phyloP scores from a whole-genome alignment of 2,113 vertebrate species.

The Lepus americanus region DNA sequence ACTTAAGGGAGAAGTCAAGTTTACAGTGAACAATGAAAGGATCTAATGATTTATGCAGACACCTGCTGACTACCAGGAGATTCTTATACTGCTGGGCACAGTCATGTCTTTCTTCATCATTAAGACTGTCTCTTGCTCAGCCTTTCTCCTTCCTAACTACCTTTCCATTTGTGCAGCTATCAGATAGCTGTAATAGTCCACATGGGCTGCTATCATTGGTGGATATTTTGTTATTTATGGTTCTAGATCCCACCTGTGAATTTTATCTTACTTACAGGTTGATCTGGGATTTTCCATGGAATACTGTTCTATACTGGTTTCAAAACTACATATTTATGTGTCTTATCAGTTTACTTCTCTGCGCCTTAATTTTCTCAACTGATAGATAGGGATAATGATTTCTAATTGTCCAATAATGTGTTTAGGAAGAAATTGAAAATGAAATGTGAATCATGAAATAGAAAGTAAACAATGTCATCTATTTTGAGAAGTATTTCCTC shows the following conservation, averaged over 20 bases:
- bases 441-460: not conserved
- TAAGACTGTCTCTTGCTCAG: not conserved
- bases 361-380: not conserved
- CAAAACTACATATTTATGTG: not conserved
- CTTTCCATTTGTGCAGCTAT: not conserved
- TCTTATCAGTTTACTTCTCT: not conserved
- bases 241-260: not conserved
- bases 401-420: not conserved
- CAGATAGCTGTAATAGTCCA: not conserved
- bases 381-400: not conserved
- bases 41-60: not conserved
- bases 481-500: not conserved
- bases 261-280: not conserved
- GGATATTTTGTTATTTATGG: constrained; percentile 18
- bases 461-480: not conserved
- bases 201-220: not conserved
- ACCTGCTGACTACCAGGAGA: not conserved
- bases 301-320: not conserved
- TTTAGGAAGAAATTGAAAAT: not conserved
- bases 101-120: not conserved
- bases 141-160: not conserved
- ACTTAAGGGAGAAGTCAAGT: not conserved
- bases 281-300: not conserved
- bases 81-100: not conserved
- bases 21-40: not conserved